Base-by-base conservation (phyloP, 2,113 vertebrate species). In the Alosa alosa region DNA sequence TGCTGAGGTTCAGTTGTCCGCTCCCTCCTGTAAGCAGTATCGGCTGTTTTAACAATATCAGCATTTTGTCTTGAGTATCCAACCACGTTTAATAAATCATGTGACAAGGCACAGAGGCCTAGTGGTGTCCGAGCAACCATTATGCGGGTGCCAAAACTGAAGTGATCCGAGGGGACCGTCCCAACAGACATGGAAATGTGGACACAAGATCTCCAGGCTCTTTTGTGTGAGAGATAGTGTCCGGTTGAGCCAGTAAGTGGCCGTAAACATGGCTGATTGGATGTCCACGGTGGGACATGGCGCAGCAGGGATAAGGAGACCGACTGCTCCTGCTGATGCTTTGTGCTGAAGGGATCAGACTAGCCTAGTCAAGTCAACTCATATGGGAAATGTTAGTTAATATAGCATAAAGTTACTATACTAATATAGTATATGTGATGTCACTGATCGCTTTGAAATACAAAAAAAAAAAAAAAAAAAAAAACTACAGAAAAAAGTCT, bases 41-140 rank as follows among this genome's bases (percentile, higher is more conserved):
- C 4, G 25, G 39, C 9, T 86, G 52, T 45, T 10, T 81, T 47
- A 36, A 17, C 25, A 17, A 36, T 78, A 31, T 78, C 72, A 78
- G 72, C 36, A 78, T 41, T 78, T 78, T 39, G 72, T 78, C 72
- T 41, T 11, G 11, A 78, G 72, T 39, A 15, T 36, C 72, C 36
- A 6, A 78, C 25, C 72, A 15, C 72, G 72, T 36, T 78, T 11
- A 78, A 78, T 78, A 78, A 78, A 78, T 78, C 72, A 78, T 78
- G 39, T 13, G 31, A 78, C 2, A 4, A 78, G 72, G 13, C 72
- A 78, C 72, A 41, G 72, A 11, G 36, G 31, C 72, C 72, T 5
- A 49, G 4, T 1, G 64, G 25, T 7, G 64, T 31, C 31, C 36
- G 39, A 13, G 64, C 64, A 39, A 31, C 31, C 25, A 9, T 68